A percentile compares a stretch with the other conserved stretches of the same genome.
Evolutionary conservation across 2,113 vertebrate species (phyloP).

Genomic region (Bos indicus): DNA sequence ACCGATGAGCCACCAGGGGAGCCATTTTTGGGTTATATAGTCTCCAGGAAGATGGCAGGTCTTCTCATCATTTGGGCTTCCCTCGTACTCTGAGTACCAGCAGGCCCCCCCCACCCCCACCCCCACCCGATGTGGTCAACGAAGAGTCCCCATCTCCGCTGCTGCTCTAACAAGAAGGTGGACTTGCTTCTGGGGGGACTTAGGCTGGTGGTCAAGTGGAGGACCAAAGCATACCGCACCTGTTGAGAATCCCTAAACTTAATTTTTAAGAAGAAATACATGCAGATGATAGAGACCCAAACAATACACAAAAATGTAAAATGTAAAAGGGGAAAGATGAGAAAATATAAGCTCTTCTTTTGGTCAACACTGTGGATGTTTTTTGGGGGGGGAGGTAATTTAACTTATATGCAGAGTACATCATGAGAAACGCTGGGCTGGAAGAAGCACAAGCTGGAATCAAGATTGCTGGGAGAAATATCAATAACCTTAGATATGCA

Average conservation of each 20-base stretch:
- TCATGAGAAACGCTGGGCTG: too few relatives aligned
- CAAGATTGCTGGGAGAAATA: too few relatives aligned
- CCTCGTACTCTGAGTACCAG: not conserved
- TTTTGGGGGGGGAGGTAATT: not conserved
- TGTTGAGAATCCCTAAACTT: not conserved
- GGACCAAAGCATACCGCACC: too few relatives aligned
- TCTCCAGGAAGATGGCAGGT: not conserved
- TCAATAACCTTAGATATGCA: too few relatives aligned
- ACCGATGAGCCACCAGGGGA: not conserved
- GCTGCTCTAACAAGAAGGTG: not conserved
- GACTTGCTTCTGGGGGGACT: not conserved
- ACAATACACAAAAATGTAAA: not conserved
- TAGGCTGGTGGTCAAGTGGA: not conserved
- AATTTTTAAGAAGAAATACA: not conserved
- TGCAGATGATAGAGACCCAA: not conserved
- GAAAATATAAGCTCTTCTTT: not conserved
- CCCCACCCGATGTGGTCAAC: fast-evolving
- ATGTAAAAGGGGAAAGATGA: not conserved
- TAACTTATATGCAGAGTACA: too few relatives aligned
- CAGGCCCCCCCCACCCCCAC: not conserved
- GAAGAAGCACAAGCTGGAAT: too few relatives aligned
- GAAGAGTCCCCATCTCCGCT: fast-evolving
- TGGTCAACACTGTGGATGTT: not conserved
- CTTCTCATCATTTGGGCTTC: not conserved
- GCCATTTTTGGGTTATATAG: not conserved